Evolutionary conservation across 2,113 vertebrate genomes (phyloP).

Genomic region (Vicugna pacos): DNA sequence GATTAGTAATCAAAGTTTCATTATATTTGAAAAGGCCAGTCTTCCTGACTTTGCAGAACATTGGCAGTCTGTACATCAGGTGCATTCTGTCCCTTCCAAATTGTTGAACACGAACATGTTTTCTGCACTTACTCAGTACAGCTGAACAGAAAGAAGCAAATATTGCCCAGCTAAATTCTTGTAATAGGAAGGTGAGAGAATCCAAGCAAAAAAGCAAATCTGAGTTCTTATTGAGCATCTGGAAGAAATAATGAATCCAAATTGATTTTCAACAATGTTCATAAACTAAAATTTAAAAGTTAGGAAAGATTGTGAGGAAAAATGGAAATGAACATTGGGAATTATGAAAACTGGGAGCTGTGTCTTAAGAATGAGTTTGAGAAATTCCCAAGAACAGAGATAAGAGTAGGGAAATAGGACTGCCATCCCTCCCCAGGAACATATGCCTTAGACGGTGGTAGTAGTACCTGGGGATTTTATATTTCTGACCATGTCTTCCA

Average conservation of each 20-base stretch:
- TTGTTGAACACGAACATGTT: not conserved
- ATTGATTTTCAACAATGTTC: slow-evolving; percentile 46
- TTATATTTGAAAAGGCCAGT: slow-evolving; percentile 13
- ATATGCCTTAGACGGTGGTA: not conserved
- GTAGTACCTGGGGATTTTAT: slow-evolving; percentile 26
- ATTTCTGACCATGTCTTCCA: not conserved
- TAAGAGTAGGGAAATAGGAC: not conserved
- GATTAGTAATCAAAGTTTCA: not conserved
- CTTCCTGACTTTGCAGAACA: slow-evolving; percentile 9
- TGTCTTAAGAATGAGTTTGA: slow-evolving; percentile 10
- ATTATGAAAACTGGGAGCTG: not conserved
- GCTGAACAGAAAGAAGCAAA: slow-evolving; percentile 41
- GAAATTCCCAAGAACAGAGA: not conserved
- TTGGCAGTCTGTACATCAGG: not conserved
- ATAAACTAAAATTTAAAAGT: slow-evolving; percentile 50
- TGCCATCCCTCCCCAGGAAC: not conserved
- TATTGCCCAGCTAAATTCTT: not conserved
- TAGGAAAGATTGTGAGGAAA: slow-evolving; percentile 11
- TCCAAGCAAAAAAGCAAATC: slow-evolving; percentile 56
- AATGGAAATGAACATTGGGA: slow-evolving; percentile 52
- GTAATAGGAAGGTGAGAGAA: slow-evolving; percentile 4
- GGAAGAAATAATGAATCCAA: slow-evolving; percentile 22
- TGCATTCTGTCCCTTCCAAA: slow-evolving; percentile 11
- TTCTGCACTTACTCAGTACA: not conserved
- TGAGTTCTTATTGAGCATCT: not conserved